Evolutionary conservation across 2,113 vertebrate species (phyloP), one percentile per base, ranked within the genome.

Genomic region (Monopterus albus): DNA sequence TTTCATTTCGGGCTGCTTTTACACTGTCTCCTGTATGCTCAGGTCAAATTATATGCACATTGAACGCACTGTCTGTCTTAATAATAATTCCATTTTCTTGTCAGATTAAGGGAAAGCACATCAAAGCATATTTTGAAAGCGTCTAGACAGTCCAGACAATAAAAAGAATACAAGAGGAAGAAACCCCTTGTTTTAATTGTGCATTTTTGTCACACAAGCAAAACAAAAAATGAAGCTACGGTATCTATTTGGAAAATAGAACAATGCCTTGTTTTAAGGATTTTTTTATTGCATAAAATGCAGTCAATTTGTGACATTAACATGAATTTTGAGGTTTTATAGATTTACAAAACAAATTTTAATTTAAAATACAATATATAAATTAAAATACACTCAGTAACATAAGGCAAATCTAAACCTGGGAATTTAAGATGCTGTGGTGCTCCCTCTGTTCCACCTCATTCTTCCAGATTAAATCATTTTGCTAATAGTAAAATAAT

Each of bases 71-170:
- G 6, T 21, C 6, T 10, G 10, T 10, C n/a, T 14, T 23, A 40
- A 25, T 31, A 51, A 5, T 31, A 31, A 31, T n/a, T n/a, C n/a
- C n/a, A n/a, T n/a, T n/a, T n/a, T n/a, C n/a, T n/a, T n/a, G n/a
- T n/a, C n/a, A n/a, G 21, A 7, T 28, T 2, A 0, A 29, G 43
- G 0, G 2, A 26, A 21, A 23, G 5, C 26, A 21, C 49, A 25
- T n/a, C 12, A 29, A 25, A 7, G 3, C 26, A 20, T 8, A 10
- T 65, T 59, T 43, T 36, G 2, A 18, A 59, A 28, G 13, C 56
- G 53, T 70, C 68, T 47, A 78, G 63, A 80, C 73, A 50, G 40
- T 74, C 64, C 60, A 72, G 75, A 68, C 61, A 42, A 75, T 56
- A 62, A 53, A 60, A 61, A 39, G 59, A 10, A 18, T 42, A 21